Percentiles rank a stretch among this genome's conserved stretches.
Conservation (phyloP, 1,140 invertebrate species). For the Chelonus insularis region DNA sequence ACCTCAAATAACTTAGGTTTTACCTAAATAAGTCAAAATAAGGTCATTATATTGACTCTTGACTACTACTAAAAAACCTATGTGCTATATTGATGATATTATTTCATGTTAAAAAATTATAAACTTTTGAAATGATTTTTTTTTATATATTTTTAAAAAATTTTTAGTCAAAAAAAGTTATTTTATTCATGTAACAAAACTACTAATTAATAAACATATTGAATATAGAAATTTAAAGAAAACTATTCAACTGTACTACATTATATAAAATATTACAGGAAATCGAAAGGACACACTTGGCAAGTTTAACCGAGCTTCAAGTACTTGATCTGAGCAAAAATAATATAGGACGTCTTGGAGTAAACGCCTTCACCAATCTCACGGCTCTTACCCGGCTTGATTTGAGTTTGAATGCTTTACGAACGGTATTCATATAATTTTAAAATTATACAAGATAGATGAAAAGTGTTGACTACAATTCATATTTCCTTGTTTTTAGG, state of each 20-base stretch:
- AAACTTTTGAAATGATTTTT: too few species aligned
- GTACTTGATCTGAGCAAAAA: conserved; percentile 83
- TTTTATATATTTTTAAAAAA: too few species aligned
- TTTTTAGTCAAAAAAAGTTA: too few species aligned
- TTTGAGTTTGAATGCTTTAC: conserved; percentile 81
- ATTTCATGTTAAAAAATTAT: too few species aligned
- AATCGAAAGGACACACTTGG: conserved; percentile 70
- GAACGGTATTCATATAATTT: conserved; percentile 69
- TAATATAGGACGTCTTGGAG: conserved; percentile 76
- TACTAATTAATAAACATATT: too few species aligned
- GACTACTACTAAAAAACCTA: too few species aligned
- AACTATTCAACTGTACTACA: background rate
- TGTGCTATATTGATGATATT: too few species aligned
- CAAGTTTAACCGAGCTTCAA: conserved; percentile 68
- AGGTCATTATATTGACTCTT: too few species aligned
- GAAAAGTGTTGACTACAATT: background rate
- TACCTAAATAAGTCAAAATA: too few species aligned
- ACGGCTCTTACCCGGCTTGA: conserved; percentile 73
- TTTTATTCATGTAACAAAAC: too few species aligned
- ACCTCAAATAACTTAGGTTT: too few species aligned
- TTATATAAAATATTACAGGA: conserved; percentile 56
- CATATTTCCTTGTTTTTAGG: conserved; percentile 60
- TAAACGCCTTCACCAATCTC: conserved; percentile 77
- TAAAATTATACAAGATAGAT: background rate
- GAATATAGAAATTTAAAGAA: too few species aligned